Percentiles rank a stretch among this genome's conserved stretches.
Conservation (phyloP, 2,797 vertebrate species). For the Brotula barbata region DNA sequence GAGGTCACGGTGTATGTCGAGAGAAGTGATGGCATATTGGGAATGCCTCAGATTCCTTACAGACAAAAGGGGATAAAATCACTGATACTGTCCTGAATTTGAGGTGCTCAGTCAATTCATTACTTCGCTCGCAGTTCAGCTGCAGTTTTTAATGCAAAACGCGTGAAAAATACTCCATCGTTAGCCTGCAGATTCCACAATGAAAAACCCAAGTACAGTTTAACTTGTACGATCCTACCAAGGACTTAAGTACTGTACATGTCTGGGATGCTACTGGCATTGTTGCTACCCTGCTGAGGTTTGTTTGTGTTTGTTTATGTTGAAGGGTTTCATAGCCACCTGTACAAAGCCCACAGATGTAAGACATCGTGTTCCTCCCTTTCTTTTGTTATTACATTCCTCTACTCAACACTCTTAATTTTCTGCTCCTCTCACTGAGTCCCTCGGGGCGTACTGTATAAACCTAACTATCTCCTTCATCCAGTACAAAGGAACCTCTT, state of each 20-base stretch:
- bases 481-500: constrained; percentile 41
- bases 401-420: constrained; percentile 18
- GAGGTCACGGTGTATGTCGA: constrained; percentile 56
- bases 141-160: no score
- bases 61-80: constrained; percentile 52
- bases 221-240: constrained; percentile 15
- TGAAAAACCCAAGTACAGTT: constrained; percentile 16
- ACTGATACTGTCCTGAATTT: no score
- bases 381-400: constrained; percentile 17
- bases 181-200: constrained; percentile 22
- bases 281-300: background rate
- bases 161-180: no score
- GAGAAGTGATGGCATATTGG: constrained; percentile 46
- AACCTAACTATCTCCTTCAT: constrained; percentile 45
- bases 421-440: constrained; percentile 14
- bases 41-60: constrained; percentile 62
- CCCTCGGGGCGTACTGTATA: constrained; percentile 17
- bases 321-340: constrained; percentile 40
- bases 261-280: background rate
- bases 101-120: no score
- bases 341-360: constrained; percentile 50
- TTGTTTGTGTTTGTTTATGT: constrained; percentile 50
- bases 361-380: constrained; percentile 21
- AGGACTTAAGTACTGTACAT: constrained; percentile 7
- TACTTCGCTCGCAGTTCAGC: no score